These are phyloP conservation scores for Melipona beecheii DNA, from an alignment of 2,888 invertebrate species.

Conservation along the genomic window DNA sequence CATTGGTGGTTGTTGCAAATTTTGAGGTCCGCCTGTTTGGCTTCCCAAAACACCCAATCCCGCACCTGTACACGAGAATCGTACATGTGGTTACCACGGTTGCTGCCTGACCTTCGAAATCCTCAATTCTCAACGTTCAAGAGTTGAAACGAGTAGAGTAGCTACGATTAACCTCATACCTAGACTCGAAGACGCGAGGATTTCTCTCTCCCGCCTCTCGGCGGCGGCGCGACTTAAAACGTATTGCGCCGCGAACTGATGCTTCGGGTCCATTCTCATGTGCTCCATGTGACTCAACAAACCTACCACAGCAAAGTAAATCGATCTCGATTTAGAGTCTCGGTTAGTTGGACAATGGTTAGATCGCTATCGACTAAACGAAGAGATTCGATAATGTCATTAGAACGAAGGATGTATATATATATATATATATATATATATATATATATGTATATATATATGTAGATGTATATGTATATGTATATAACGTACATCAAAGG, in stretches of 20 bases:
- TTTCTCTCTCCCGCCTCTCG: slow-evolving; percentile 93
- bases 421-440: no score
- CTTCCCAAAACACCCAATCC: slow-evolving; percentile 82
- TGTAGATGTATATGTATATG: no score
- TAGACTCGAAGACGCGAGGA: slow-evolving; percentile 86
- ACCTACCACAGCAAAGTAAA: slow-evolving; percentile 86
- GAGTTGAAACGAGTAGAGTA: background rate
- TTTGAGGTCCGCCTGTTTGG: slow-evolving; percentile 83
- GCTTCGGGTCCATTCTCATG: slow-evolving; percentile 98
- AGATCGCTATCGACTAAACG: slow-evolving; percentile 11
- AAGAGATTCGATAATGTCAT: background rate
- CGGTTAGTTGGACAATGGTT: background rate
- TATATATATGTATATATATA: no score
- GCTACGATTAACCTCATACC: slow-evolving; percentile 69
- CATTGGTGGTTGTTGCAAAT: slow-evolving; percentile 87
- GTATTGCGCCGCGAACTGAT: slow-evolving; percentile 97
- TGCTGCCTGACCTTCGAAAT: background rate
- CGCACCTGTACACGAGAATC: slow-evolving; percentile 78
- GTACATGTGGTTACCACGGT: slow-evolving; percentile 39
- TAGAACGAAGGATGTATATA: background rate
- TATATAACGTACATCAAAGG: background rate
- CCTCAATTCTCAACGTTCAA: background rate
- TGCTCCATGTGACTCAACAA: slow-evolving; percentile 97
- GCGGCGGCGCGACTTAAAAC: slow-evolving; percentile 95
- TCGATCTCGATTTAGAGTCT: slow-evolving; percentile 43